phyloP scores from a whole-genome alignment of 2,888 invertebrate species.

The Megamerina dolium region DNA sequence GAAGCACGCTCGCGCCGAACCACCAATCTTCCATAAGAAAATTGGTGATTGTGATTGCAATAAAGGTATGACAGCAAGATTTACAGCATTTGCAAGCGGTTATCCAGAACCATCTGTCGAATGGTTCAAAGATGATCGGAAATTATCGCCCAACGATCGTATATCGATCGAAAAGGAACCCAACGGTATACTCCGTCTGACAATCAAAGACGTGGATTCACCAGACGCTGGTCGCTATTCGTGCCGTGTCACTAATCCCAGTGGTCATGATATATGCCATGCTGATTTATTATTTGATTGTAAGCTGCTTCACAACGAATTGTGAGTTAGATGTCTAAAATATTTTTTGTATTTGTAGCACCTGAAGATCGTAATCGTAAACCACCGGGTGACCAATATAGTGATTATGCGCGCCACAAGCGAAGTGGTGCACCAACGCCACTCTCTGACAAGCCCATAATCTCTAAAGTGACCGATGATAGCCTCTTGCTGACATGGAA shows the following conservation, averaged over 20 bases:
- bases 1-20: conserved; percentile 68
- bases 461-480: conserved; percentile 86
- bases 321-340: no score
- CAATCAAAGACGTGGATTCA: conserved; percentile 69
- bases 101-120: conserved; percentile 83
- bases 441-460: conserved; percentile 82
- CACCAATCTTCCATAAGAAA: conserved; percentile 82
- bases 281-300: conserved; percentile 77
- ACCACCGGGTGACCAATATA: conserved; percentile 71
- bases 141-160: conserved; percentile 74
- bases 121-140: conserved; percentile 75
- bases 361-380: conserved; percentile 52
- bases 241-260: conserved; percentile 75
- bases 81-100: conserved; percentile 87
- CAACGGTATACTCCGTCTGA: conserved; percentile 68
- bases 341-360: conserved; percentile 10
- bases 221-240: conserved; percentile 81
- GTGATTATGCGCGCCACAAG: conserved; percentile 77
- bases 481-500: conserved; percentile 88
- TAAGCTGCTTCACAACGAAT: conserved; percentile 37
- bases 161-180: conserved; percentile 74
- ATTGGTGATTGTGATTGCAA: conserved; percentile 83
- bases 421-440: conserved; percentile 81
- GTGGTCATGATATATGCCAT: conserved; percentile 75
- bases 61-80: conserved; percentile 83